Conservation (phyloP, 1,140 invertebrate species). For the Glossosoma conforme region DNA sequence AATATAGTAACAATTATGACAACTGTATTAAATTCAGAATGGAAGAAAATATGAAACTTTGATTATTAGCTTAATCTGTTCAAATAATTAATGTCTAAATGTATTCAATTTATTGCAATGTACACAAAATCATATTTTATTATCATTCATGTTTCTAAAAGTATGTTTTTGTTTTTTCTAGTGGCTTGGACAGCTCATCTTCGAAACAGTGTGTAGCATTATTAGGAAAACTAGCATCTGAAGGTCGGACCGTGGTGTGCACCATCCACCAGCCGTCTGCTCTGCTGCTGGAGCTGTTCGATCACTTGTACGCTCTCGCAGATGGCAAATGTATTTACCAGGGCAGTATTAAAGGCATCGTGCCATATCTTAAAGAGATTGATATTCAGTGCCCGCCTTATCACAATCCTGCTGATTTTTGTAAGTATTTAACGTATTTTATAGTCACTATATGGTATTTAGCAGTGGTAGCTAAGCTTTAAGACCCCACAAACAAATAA, state of each 20-base stretch:
- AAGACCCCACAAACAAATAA: too few species aligned
- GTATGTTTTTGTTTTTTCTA: conserved; percentile 53
- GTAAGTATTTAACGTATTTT: conserved; percentile 66
- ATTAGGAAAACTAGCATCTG: conserved; percentile 74
- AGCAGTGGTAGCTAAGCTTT: too few species aligned
- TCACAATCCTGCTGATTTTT: conserved; percentile 87
- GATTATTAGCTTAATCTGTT: too few species aligned
- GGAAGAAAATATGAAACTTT: too few species aligned
- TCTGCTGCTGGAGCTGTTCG: conserved; percentile 82
- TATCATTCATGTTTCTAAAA: too few species aligned
- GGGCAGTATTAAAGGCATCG: conserved; percentile 64
- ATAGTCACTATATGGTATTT: too few species aligned
- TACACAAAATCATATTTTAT: too few species aligned
- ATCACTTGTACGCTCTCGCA: conserved; percentile 78
- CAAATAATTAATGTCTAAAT: too few species aligned
- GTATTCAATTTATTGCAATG: too few species aligned
- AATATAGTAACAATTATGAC: too few species aligned
- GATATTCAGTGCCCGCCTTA: conserved; percentile 76
- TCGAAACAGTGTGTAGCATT: conserved; percentile 83
- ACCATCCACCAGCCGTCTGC: conserved; percentile 92
- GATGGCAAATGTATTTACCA: conserved; percentile 80
- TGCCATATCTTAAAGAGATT: conserved; percentile 71
- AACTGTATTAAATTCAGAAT: too few species aligned
- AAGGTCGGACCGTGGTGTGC: conserved; percentile 87
- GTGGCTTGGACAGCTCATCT: conserved; percentile 86